phyloP scores from a whole-genome alignment of 2,797 vertebrate species.

The Cirrhinus mrigala region DNA sequence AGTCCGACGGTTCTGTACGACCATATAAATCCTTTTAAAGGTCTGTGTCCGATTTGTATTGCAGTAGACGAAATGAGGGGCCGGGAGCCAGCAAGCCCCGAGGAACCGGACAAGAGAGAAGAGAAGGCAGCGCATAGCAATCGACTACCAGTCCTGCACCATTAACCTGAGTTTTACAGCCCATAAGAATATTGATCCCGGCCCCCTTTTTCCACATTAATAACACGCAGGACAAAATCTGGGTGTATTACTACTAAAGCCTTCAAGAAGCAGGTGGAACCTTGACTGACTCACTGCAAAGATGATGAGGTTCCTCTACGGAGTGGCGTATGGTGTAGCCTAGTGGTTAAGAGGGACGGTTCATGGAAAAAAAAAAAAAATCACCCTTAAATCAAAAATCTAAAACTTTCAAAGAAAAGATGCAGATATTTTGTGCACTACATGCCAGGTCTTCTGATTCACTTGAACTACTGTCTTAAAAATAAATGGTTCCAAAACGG shows the following conservation, averaged over 20 bases:
- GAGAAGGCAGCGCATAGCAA: conserved; percentile 46
- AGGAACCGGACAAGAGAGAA: conserved; percentile 41
- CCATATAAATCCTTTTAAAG: conserved; percentile 63
- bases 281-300: background rate
- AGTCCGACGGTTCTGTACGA: conserved; percentile 48
- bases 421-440: background rate
- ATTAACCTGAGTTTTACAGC: conserved; percentile 65
- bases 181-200: conserved; percentile 61
- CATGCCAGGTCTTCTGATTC: background rate
- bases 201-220: conserved; percentile 47
- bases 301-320: background rate
- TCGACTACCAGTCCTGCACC: conserved; percentile 57
- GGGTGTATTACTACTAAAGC: conserved; percentile 23
- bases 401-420: background rate
- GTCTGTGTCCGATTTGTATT: conserved; percentile 52
- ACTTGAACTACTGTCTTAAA: background rate
- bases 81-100: conserved; percentile 32
- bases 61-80: conserved; percentile 43
- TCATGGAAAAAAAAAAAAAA: background rate
- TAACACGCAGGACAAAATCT: conserved; percentile 45
- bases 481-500: too few species aligned
- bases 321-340: background rate
- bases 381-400: background rate
- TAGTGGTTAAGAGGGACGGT: conserved; percentile 2
- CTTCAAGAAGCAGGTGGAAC: conserved; percentile 3